Conservation (phyloP, 2,797 vertebrate genomes). For the Eutrigla gurnardus region DNA sequence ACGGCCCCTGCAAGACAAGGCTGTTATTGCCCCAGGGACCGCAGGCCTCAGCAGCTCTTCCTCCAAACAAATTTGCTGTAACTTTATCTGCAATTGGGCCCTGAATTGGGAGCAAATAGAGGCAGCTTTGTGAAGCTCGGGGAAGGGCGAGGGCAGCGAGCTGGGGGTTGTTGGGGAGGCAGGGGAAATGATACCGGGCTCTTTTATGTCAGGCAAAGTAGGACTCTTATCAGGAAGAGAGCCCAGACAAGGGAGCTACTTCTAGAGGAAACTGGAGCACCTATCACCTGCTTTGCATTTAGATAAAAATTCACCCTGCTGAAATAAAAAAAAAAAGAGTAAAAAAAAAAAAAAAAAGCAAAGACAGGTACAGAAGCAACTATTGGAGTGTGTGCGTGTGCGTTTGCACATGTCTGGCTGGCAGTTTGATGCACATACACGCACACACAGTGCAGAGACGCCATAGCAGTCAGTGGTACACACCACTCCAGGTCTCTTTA, state of each 20-base stretch:
- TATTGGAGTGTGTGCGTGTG: conserved; percentile 68
- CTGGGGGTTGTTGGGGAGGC: conserved; percentile 82
- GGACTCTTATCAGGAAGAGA: conserved; percentile 88
- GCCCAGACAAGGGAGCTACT: conserved; percentile 89
- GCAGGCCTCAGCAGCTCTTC: conserved; percentile 94
- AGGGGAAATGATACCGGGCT: conserved; percentile 88
- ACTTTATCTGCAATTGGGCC: conserved; percentile 99
- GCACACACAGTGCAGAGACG: conserved; percentile 54
- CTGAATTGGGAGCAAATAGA: conserved; percentile 94
- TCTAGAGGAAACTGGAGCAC: conserved; percentile 87
- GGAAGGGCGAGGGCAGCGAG: conserved; percentile 85
- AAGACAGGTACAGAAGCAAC: conserved; percentile 81
- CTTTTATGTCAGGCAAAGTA: conserved; percentile 91
- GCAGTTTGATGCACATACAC: conserved; percentile 58
- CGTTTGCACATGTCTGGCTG: conserved; percentile 71
- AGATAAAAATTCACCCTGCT: conserved; percentile 85
- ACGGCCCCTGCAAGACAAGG: conserved; percentile 87
- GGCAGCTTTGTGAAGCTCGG: conserved; percentile 89
- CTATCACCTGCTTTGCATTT: conserved; percentile 91
- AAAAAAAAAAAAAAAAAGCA: conserved; percentile 66
- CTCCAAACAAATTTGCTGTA: conserved; percentile 99
- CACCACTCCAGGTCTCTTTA: conserved; percentile 82
- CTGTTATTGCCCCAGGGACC: conserved; percentile 92
- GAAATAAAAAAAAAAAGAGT: conserved; percentile 80
- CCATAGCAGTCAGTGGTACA: conserved; percentile 64